Evolutionary conservation across 2,113 vertebrate genomes (phyloP).

Genomic region (Phrynocephalus versicolor): DNA sequence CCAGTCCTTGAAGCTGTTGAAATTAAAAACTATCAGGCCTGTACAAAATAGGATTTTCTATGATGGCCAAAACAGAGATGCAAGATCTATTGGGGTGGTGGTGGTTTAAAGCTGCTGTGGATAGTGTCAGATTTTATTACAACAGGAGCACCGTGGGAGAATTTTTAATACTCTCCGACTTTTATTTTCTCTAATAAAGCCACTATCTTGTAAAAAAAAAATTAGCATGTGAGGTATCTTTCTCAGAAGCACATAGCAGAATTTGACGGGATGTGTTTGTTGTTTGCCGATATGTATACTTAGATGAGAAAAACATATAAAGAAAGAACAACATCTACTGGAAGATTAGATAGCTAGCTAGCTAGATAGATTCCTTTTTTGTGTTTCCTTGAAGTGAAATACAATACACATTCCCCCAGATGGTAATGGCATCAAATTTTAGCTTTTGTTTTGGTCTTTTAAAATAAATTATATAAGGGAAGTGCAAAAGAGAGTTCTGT

Average conservation of each 20-base stretch:
- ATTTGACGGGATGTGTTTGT: no score
- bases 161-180: background rate
- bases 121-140: background rate
- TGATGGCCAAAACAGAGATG: background rate
- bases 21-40: background rate
- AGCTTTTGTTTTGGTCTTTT: background rate
- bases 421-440: no score
- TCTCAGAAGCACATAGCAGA: no score
- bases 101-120: background rate
- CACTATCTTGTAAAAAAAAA: background rate
- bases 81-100: no score
- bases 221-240: no score
- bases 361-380: no score
- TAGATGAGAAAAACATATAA: no score
- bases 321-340: no score
- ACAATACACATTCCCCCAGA: background rate
- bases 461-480: background rate
- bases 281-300: no score
- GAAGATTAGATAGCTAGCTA: no score
- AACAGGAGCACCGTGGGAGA: background rate
- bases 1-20: background rate
- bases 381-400: no score
- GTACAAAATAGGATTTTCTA: background rate
- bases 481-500: background rate
- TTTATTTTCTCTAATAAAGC: background rate